Base-by-base conservation (phyloP, 2,113 vertebrate genomes). In the Thalassarche chlororhynchos region DNA sequence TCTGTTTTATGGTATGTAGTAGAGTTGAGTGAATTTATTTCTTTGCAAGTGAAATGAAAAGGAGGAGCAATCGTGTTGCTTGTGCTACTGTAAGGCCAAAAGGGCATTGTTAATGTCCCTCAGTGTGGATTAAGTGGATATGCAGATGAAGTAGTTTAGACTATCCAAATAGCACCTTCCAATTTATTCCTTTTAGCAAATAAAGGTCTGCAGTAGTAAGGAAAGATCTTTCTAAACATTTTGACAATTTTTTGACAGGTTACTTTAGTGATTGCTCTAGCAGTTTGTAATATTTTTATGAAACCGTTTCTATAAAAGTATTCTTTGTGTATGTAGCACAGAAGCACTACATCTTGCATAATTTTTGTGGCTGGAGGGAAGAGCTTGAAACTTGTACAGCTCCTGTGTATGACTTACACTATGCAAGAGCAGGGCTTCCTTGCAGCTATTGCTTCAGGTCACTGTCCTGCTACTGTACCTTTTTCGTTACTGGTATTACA, bases 201-300 rank as follows among this genome's bases (percentile, higher is more conserved):
- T 91, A 93, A 86, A 96, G 94, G 89, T 95, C 81, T 91, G 57
- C 13, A 34, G 16, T 55, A 84, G 42, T 66, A 84, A 82, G n/a
- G 81, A 65, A 84, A 71, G 61, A 76, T 89, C n/a, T 94, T 91
- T 89, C 57, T 72, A 91, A 96, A 96, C 81, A 64, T 93, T 96
- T 78, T 96, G 95, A 90, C 91, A 84, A 46, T 86, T 91, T 93
- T 91, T 92, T 94, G 96, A 85, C 93, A 76, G 91, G 89, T 84
- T 97, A 76, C 85, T 88, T 93, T 26, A 80, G 87, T 82, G 89
- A 76, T 91, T 87, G 65, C 74, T 95, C 61, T 55, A 83, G 84
- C 78, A 87, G 74, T 93, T 84, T 72, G 61, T 58, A 95, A 42
- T 87, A 60, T 94, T 95, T 96, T 93, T 75, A 46, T 89, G 80